Evolutionary conservation across 2,888 invertebrate genomes (phyloP).

Genomic region (Heteropelma amictum): DNA sequence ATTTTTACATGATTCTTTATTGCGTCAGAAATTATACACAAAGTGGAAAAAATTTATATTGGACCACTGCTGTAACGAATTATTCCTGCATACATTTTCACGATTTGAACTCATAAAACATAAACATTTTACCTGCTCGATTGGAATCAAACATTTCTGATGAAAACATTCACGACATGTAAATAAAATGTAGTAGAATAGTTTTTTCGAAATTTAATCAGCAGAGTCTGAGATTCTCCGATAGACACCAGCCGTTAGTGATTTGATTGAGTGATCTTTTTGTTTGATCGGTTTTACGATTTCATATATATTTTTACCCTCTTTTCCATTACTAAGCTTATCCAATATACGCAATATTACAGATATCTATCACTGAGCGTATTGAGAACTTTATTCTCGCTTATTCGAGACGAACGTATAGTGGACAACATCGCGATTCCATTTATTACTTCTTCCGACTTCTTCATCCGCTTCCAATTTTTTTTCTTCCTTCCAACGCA

Average conservation of each 20-base stretch:
- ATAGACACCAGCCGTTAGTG: neutral
- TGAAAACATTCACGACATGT: too few relatives aligned
- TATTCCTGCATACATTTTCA: too few relatives aligned
- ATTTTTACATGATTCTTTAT: too few relatives aligned
- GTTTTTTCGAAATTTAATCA: too few relatives aligned
- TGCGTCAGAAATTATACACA: neutral
- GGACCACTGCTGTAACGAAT: neutral
- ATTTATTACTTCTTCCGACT: neutral
- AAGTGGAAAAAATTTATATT: neutral
- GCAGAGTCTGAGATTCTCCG: neutral
- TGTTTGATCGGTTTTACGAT: neutral
- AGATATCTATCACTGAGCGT: conserved; percentile 11
- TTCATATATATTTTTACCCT: too few relatives aligned
- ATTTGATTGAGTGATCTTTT: neutral
- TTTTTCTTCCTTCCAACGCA: neutral
- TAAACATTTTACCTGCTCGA: too few relatives aligned
- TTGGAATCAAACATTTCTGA: too few relatives aligned
- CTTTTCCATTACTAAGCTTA: too few relatives aligned
- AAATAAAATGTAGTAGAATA: too few relatives aligned
- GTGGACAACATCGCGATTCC: neutral
- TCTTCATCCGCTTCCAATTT: neutral
- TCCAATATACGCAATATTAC: neutral
- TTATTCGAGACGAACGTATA: conserved; percentile 14
- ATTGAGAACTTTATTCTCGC: neutral
- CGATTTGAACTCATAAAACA: too few relatives aligned